Conservation (phyloP, 2,797 vertebrate genomes). For the Ctenopoma multispine region DNA sequence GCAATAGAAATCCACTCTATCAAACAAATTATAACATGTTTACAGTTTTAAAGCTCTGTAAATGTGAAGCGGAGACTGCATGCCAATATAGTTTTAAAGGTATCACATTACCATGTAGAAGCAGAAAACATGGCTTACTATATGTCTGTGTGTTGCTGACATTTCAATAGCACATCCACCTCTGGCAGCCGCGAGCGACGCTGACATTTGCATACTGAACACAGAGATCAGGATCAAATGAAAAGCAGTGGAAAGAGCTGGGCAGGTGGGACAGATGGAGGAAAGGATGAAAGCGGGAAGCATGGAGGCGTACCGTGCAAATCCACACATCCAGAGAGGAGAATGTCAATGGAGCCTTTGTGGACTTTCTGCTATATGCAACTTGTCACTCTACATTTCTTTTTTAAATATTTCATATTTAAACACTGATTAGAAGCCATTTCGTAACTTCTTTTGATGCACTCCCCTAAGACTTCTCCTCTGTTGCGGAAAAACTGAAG, state of each 20-base stretch:
- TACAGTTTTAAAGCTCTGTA: not conserved
- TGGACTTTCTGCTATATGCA: not conserved
- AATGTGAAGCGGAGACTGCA: not conserved
- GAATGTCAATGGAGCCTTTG: slow-evolving; percentile 46
- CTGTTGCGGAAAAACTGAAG: not conserved
- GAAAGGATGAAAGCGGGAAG: slow-evolving; percentile 20
- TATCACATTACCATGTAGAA: not conserved
- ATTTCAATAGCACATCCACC: slow-evolving; percentile 48
- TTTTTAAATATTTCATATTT: not conserved
- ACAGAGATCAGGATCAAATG: slow-evolving; percentile 15
- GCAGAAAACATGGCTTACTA: not conserved
- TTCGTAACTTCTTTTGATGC: not conserved
- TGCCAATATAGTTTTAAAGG: not conserved
- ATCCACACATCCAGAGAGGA: slow-evolving; percentile 33
- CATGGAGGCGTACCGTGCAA: slow-evolving; percentile 4
- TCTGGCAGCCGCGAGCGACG: not conserved
- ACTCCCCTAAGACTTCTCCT: not conserved
- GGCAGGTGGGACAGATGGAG: slow-evolving; percentile 34
- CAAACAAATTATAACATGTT: not conserved
- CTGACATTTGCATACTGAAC: slow-evolving; percentile 15
- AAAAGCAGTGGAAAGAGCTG: slow-evolving; percentile 5
- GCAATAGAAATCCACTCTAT: no score
- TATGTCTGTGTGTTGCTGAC: slow-evolving; percentile 13
- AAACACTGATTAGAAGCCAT: not conserved
- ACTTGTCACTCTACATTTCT: not conserved